Evolutionary conservation across 2,888 invertebrate species (phyloP), one percentile per base, ranked within the genome.

Genomic region (Napeogenes sylphis): DNA sequence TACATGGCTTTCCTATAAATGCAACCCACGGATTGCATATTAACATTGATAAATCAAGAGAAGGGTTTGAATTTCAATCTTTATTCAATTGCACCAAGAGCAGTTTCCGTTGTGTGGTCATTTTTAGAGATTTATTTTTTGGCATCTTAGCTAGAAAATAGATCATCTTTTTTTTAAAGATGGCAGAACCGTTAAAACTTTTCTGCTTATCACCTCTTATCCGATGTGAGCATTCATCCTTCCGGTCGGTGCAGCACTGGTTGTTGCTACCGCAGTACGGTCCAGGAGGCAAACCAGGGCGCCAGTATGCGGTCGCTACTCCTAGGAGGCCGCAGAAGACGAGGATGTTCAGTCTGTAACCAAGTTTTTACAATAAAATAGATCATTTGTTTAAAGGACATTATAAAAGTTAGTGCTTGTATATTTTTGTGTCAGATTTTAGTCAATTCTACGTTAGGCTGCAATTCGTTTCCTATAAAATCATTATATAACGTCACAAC

Each of bases 161-260:
- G 3, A 10, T 42, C 10, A 42, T 10, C 3, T 8, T 2, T 42
- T 35, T 10, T 10, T 10, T 42, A 38, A 38, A 38, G 38, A 38
- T 38, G 38, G 38, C 38, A 21, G 21, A 21, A 21, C 21, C 21
- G 4, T 35, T 35, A 35, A 2, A 4, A 35, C 42, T 10, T 42
- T 10, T 6, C 12, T 42, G 12, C 10, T 8, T 10, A 42, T 42
- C 10, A 94, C 94, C 92, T 64, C 95, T 84, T 75, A 98, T 97
- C 33, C 94, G 94, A 59, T 94, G 92, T 0, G 96, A 93, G 81
- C 98, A 98, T 21, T 92, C 92, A 81, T 98, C 98, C 69, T 93
- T 89, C 55, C 98, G 91, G 56, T 94, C 92, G 0, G 76, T 75
- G 78, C 98, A 98, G 82, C 98, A 98, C 30, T 86, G 81, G 13